Evolutionary conservation across 1,140 invertebrate genomes (phyloP).

Genomic region (Pseudomyrmex sp.): DNA sequence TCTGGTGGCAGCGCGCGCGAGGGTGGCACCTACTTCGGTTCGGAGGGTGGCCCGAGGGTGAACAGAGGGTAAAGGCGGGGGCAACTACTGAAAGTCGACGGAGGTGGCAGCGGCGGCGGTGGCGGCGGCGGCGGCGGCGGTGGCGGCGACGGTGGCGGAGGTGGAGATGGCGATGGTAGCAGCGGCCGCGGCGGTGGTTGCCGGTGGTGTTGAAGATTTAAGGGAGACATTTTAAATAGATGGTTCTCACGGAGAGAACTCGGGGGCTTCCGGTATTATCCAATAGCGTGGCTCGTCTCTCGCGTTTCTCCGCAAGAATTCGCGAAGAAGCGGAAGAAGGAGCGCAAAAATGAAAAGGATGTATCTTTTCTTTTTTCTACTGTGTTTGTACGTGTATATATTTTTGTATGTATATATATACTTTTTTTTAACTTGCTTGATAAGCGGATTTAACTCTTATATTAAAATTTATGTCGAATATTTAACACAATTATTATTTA

Average conservation of each 20-base stretch:
- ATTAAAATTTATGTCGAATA: neutral
- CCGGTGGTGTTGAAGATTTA: conserved; percentile 76
- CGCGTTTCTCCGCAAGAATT: conserved; percentile 71
- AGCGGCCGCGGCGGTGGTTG: conserved; percentile 71
- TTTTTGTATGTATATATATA: neutral
- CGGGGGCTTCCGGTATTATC: conserved; percentile 73
- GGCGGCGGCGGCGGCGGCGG: conserved; percentile 58
- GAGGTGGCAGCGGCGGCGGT: conserved; percentile 58
- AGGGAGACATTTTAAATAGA: conserved; percentile 80
- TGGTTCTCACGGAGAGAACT: conserved; percentile 70
- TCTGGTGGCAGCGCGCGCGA: conserved; percentile 54
- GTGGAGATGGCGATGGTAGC: conserved; percentile 40
- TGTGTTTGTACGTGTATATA: no score
- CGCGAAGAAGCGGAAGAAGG: conserved; percentile 59
- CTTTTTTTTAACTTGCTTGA: conserved; percentile 25
- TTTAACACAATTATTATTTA: no score
- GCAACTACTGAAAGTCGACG: conserved; percentile 79
- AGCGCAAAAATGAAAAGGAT: conserved; percentile 52
- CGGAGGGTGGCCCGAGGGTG: conserved; percentile 58
- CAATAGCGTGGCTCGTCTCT: conserved; percentile 70
- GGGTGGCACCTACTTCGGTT: conserved; percentile 62
- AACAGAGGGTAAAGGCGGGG: conserved; percentile 66
- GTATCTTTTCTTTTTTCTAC: neutral
- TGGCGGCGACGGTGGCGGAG: conserved; percentile 62
- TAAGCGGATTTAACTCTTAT: conserved; percentile 47